phyloP scores from a whole-genome alignment of 2,888 invertebrate genomes.

The Papilio gigon region DNA sequence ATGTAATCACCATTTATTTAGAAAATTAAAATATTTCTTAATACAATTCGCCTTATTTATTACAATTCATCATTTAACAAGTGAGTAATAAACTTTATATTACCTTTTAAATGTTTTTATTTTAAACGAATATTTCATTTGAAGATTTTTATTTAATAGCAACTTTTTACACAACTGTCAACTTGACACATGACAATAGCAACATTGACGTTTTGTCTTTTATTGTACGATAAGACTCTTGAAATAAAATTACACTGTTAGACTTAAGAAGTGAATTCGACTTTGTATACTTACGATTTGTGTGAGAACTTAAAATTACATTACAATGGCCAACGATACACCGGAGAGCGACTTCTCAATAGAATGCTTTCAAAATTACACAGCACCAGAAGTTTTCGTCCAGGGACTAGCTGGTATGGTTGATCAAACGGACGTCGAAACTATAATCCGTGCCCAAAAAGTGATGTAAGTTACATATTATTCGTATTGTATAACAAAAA shows the following conservation, averaged over 20 bases:
- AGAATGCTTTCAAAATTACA: slow-evolving; percentile 94
- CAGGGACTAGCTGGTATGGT: slow-evolving; percentile 95
- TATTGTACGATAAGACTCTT: no score
- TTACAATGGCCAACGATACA: slow-evolving; percentile 81
- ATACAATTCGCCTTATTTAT: background rate
- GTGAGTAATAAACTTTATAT: background rate
- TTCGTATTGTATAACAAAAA: background rate
- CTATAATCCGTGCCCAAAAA: slow-evolving; percentile 94
- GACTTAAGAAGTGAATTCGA: no score
- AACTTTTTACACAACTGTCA: background rate
- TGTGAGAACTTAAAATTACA: slow-evolving; percentile 3
- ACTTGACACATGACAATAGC: background rate
- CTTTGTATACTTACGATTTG: no score
- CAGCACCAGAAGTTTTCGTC: slow-evolving; percentile 95
- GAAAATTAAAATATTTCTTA: background rate
- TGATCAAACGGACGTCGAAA: slow-evolving; percentile 94
- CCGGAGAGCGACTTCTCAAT: slow-evolving; percentile 88
- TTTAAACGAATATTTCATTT: background rate
- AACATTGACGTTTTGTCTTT: background rate
- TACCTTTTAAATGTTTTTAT: background rate
- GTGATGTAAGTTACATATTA: slow-evolving; percentile 88
- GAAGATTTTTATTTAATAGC: background rate
- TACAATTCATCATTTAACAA: background rate
- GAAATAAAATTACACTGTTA: no score
- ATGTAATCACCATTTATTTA: background rate